phyloP scores from a whole-genome alignment of 2,113 vertebrate species.

The Cyprinodon brontotheroides region DNA sequence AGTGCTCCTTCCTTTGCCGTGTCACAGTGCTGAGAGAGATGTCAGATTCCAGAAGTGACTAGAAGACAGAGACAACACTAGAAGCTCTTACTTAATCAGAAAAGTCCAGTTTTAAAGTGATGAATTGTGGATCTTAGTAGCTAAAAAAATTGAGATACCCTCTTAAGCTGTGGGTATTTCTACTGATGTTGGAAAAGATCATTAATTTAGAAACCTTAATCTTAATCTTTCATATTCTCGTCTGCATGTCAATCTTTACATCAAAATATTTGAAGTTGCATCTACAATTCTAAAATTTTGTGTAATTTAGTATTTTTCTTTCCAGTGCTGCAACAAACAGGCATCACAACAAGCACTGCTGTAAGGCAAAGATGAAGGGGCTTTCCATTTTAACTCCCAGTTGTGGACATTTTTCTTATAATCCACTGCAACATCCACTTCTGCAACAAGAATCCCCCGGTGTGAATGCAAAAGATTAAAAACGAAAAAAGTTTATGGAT shows the following conservation, averaged over 20 bases:
- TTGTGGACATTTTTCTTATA: constrained; percentile 71
- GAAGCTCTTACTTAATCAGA: constrained; percentile 52
- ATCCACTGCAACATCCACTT: constrained; percentile 63
- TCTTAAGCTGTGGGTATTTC: constrained; percentile 48
- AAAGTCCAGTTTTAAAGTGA: constrained; percentile 71
- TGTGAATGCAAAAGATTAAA: constrained; percentile 64
- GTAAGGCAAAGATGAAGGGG: constrained; percentile 67
- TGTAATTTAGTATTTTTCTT: constrained; percentile 48
- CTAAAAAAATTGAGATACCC: constrained; percentile 47
- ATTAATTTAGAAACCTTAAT: constrained; percentile 39
- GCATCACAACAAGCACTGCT: constrained; percentile 63
- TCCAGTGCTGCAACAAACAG: constrained; percentile 40
- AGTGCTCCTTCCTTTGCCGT: constrained; percentile 53
- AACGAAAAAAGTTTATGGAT: constrained; percentile 60
- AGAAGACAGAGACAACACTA: constrained; percentile 62
- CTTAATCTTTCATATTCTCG: constrained; percentile 6
- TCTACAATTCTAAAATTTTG: constrained; percentile 33
- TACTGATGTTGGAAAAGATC: constrained; percentile 44
- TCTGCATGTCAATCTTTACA: not conserved
- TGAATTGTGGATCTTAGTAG: constrained; percentile 63
- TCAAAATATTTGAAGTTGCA: constrained; percentile 35
- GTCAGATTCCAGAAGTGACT: constrained; percentile 65
- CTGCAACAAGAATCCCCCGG: constrained; percentile 62
- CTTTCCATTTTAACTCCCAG: constrained; percentile 71
- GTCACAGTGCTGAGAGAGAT: constrained; percentile 65